Evolutionary conservation across 2,113 vertebrate species (phyloP).

Genomic region (Triplophysa rosa): DNA sequence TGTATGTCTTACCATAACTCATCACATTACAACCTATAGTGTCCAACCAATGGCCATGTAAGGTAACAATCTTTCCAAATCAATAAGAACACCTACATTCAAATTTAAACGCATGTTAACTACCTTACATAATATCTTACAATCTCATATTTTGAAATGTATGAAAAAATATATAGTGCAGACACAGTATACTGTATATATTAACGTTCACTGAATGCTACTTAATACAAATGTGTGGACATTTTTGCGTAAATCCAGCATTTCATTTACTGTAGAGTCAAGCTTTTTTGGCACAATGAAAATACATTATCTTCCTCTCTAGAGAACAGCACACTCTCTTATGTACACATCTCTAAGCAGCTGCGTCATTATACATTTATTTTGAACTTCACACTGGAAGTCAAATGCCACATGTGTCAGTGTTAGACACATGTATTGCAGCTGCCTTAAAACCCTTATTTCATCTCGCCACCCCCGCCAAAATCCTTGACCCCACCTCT

Average conservation of each 20-base stretch:
- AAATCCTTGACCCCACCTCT: slow-evolving; percentile 20
- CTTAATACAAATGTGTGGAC: neutral
- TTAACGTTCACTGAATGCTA: no score
- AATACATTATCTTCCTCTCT: slow-evolving; percentile 33
- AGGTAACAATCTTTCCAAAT: no score
- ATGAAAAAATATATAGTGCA: no score
- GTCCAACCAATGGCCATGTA: no score
- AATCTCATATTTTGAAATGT: no score
- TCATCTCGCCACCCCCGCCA: slow-evolving; percentile 42
- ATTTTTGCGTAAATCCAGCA: neutral
- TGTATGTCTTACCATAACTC: no score
- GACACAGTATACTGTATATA: no score
- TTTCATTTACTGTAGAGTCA: neutral
- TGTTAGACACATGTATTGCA: slow-evolving; percentile 77
- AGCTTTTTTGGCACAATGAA: slow-evolving; percentile 17
- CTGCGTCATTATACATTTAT: slow-evolving; percentile 77
- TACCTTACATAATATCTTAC: no score
- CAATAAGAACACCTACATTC: no score
- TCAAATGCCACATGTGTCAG: slow-evolving; percentile 78
- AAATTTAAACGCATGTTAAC: no score
- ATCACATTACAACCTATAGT: no score
- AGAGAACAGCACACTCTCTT: slow-evolving; percentile 54
- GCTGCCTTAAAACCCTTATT: slow-evolving; percentile 72
- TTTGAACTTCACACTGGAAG: slow-evolving; percentile 80
- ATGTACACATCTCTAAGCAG: slow-evolving; percentile 66